phyloP scores from a whole-genome alignment of 1,140 invertebrate genomes.

The Cotesia typhae region DNA sequence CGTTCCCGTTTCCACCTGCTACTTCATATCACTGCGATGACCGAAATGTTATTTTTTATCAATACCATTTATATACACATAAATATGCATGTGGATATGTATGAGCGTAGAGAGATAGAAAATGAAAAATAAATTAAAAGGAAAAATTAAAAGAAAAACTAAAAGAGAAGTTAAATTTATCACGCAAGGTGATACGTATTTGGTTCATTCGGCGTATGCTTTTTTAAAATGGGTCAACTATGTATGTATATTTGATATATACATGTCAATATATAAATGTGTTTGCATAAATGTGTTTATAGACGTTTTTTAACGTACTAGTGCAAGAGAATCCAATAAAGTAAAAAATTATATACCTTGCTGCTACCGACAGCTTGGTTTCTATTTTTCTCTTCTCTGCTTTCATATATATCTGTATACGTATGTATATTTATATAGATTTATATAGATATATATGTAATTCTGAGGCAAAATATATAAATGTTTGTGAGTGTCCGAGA shows the following conservation, averaged over 20 bases:
- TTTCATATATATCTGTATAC: background rate
- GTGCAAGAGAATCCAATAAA: slow-evolving; percentile 6
- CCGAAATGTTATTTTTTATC: slow-evolving; percentile 6
- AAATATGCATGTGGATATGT: background rate
- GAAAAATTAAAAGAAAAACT: too few species aligned
- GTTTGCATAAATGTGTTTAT: background rate
- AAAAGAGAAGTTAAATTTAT: too few species aligned
- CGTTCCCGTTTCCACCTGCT: slow-evolving; percentile 29
- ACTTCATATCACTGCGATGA: slow-evolving; percentile 20
- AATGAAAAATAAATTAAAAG: too few species aligned
- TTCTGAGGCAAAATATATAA: too few species aligned
- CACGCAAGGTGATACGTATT: too few species aligned
- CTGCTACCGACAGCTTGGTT: background rate
- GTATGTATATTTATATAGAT: too few species aligned
- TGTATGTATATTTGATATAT: too few species aligned
- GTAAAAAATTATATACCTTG: slow-evolving; percentile 5
- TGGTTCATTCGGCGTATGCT: too few species aligned
- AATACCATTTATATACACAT: background rate
- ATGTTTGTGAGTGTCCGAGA: too few species aligned
- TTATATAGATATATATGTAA: too few species aligned
- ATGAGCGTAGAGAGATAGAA: background rate
- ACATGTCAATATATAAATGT: too few species aligned
- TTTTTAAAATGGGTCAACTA: too few species aligned
- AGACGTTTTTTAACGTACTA: background rate
- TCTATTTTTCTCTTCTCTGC: background rate